Evolutionary conservation across 30 jellyfish, hydroid and myxozoan genomes (phyloP).

Genomic region (Rhopilema esculentum): DNA sequence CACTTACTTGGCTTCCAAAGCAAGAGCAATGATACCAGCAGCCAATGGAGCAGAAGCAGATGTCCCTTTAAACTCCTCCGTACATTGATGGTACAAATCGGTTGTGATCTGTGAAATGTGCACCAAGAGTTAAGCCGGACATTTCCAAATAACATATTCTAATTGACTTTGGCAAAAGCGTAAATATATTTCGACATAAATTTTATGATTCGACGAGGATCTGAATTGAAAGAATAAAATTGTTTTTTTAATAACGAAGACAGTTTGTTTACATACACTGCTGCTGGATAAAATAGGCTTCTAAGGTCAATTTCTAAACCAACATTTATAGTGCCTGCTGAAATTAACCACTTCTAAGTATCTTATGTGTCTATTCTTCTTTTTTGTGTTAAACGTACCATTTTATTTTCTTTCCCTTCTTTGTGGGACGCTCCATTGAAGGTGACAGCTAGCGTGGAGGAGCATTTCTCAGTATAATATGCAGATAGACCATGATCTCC

Average conservation of each 20-base stretch:
- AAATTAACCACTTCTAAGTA: too few relatives aligned
- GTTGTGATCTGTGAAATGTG: constrained; percentile 82
- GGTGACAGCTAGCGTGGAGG: constrained; percentile 99
- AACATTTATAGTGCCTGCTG: too few relatives aligned
- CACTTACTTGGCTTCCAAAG: constrained; percentile 96
- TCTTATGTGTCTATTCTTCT: too few relatives aligned
- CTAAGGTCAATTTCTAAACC: too few relatives aligned
- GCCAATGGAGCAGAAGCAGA: constrained; percentile 99
- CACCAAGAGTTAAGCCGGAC: not conserved
- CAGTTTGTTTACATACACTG: too few relatives aligned
- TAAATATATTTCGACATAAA: too few relatives aligned
- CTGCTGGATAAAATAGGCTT: too few relatives aligned
- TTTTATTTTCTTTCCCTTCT: constrained; percentile 97
- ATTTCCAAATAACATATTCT: too few relatives aligned
- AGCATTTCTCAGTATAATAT: constrained; percentile 96
- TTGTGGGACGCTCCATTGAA: constrained; percentile 99
- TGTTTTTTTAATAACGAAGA: too few relatives aligned
- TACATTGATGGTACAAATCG: constrained; percentile 95
- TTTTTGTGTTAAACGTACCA: constrained; percentile 57
- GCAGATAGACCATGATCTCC: constrained; percentile 99
- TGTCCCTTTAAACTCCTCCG: constrained; percentile 99
- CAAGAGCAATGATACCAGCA: constrained; percentile 95
- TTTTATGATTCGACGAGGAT: too few relatives aligned
- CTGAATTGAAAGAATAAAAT: too few relatives aligned
- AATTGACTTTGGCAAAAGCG: too few relatives aligned